Conservation (phyloP, 1,140 invertebrate genomes). For the Streblospio benedicti region DNA sequence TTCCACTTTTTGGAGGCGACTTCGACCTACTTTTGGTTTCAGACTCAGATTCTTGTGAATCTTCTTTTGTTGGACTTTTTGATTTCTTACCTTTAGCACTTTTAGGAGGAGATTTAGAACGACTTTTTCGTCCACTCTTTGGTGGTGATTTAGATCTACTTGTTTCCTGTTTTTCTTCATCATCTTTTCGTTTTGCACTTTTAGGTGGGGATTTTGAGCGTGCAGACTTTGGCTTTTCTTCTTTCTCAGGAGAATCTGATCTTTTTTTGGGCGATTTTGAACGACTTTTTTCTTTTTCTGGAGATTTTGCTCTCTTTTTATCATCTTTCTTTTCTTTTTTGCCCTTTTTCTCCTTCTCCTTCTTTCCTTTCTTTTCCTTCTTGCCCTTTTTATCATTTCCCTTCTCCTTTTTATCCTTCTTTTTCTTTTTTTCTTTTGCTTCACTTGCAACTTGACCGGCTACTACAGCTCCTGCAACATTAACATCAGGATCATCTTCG, state of each 20-base stretch:
- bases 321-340: constrained; percentile 15
- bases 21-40: not conserved
- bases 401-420: constrained; percentile 8
- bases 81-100: constrained; percentile 10
- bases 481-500: constrained; percentile 7
- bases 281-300: no score
- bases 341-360: not conserved
- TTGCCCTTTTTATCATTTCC: not conserved
- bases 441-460: constrained; percentile 6
- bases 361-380: constrained; percentile 12
- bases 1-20: constrained; percentile 5
- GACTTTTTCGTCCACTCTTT: no score
- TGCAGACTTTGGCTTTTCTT: no score
- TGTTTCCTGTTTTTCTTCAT: no score
- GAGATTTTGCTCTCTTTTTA: no score
- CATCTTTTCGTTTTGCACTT: no score
- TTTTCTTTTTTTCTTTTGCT: constrained; percentile 15
- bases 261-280: no score
- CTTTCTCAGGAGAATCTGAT: no score
- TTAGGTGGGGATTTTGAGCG: no score
- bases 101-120: no score
- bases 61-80: constrained; percentile 16
- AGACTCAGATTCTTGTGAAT: no score
- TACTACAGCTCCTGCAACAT: not conserved
- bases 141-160: no score